Evolutionary conservation across 2,888 invertebrate genomes (phyloP).

Genomic region (Acleris literana): DNA sequence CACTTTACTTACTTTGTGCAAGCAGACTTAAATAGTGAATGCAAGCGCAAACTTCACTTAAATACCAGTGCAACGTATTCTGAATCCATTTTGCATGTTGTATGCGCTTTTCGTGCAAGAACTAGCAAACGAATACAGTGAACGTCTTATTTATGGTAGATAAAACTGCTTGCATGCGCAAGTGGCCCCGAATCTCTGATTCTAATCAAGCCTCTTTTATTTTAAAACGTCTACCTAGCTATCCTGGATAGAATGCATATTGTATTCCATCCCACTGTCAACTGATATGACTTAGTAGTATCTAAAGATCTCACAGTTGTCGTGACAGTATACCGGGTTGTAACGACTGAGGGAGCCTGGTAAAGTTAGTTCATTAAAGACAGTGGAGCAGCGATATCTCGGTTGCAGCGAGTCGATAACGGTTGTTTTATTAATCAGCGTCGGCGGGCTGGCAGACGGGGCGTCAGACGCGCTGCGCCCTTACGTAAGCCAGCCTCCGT

Average conservation of each 20-base stretch:
- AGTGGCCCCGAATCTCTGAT: too few species aligned
- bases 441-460: constrained; percentile 68
- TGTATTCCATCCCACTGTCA: not conserved
- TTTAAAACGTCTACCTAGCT: too few species aligned
- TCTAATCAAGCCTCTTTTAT: too few species aligned
- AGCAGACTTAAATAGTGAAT: constrained; percentile 43
- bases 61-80: too few species aligned
- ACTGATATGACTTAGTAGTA: not conserved
- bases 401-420: constrained; percentile 64
- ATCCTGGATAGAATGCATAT: too few species aligned
- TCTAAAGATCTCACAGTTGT: not conserved
- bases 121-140: too few species aligned
- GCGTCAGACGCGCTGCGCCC: constrained; percentile 75
- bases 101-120: too few species aligned
- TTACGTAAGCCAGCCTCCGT: constrained; percentile 77
- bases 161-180: too few species aligned
- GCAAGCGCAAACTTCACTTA: constrained; percentile 14
- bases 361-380: constrained; percentile 62
- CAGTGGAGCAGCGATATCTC: constrained; percentile 55
- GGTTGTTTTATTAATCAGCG: constrained; percentile 78
- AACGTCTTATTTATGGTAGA: too few species aligned
- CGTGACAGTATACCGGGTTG: constrained; percentile 29
- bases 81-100: too few species aligned
- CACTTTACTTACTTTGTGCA: not conserved
- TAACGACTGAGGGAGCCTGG: constrained; percentile 39